phyloP scores from a whole-genome alignment of 2,888 invertebrate genomes.

The Steinernema hermaphroditum region DNA sequence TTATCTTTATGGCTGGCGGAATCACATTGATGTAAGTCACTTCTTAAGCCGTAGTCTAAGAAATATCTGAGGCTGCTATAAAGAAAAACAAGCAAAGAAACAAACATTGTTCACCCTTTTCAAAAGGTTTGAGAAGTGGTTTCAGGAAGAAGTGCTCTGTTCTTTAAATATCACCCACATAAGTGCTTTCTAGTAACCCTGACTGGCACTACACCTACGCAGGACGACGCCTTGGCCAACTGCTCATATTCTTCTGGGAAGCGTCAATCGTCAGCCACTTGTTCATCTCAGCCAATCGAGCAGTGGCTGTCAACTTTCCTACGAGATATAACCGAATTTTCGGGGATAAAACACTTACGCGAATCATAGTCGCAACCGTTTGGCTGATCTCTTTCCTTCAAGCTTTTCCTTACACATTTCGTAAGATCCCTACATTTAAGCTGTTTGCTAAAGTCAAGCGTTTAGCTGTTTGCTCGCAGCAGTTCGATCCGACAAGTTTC shows the following conservation, averaged over 20 bases:
- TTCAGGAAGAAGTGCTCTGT: too few species aligned
- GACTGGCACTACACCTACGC: constrained; percentile 17
- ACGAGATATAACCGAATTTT: background rate
- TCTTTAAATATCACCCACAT: too few species aligned
- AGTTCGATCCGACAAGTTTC: constrained; percentile 1
- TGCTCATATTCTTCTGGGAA: constrained; percentile 16
- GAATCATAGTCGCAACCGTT: background rate
- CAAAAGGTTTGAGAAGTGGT: too few species aligned
- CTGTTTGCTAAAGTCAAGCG: background rate
- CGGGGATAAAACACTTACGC: background rate
- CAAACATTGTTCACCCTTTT: too few species aligned
- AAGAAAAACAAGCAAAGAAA: too few species aligned
- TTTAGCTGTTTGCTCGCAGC: constrained; percentile 2
- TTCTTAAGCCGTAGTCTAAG: too few species aligned
- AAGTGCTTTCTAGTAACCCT: background rate
- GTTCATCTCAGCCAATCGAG: constrained; percentile 5
- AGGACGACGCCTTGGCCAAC: constrained; percentile 4
- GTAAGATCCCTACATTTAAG: background rate
- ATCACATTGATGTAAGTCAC: background rate
- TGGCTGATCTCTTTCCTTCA: background rate
- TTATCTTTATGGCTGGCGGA: background rate
- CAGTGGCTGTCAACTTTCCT: background rate
- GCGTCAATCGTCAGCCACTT: background rate
- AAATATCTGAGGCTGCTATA: too few species aligned
- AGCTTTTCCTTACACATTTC: background rate